Conservation (phyloP, 2,797 vertebrate genomes). For the Liasis olivaceus region DNA sequence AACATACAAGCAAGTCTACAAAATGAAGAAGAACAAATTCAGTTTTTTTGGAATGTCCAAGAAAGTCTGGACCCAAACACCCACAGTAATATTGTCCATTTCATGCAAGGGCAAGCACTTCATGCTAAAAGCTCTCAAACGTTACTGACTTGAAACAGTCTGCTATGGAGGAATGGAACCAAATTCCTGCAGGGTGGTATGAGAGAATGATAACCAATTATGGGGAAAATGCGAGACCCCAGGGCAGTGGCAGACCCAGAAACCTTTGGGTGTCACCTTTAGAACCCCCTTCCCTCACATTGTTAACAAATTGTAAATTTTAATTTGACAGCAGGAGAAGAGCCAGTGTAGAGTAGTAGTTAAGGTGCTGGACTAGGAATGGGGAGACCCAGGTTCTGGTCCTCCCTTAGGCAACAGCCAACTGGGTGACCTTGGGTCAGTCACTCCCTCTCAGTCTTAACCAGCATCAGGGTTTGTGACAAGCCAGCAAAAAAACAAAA, state of each 20-base stretch:
- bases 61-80: neutral
- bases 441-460: neutral
- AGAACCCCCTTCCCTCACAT: neutral
- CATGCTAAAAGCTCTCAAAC: neutral
- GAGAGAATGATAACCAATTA: neutral
- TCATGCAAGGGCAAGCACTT: neutral
- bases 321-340: neutral
- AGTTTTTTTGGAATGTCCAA: neutral
- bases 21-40: neutral
- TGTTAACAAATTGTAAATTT: neutral
- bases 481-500: neutral
- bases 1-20: neutral
- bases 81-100: neutral
- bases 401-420: neutral
- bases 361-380: neutral
- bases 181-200: neutral
- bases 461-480: neutral
- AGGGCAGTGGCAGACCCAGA: neutral
- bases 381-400: too few relatives aligned
- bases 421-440: neutral
- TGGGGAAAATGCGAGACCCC: neutral
- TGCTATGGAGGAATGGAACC: neutral
- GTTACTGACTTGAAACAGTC: neutral
- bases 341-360: neutral
- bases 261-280: neutral